phyloP scores from a whole-genome alignment of 2,113 vertebrate genomes.

The Haemorhous mexicanus region DNA sequence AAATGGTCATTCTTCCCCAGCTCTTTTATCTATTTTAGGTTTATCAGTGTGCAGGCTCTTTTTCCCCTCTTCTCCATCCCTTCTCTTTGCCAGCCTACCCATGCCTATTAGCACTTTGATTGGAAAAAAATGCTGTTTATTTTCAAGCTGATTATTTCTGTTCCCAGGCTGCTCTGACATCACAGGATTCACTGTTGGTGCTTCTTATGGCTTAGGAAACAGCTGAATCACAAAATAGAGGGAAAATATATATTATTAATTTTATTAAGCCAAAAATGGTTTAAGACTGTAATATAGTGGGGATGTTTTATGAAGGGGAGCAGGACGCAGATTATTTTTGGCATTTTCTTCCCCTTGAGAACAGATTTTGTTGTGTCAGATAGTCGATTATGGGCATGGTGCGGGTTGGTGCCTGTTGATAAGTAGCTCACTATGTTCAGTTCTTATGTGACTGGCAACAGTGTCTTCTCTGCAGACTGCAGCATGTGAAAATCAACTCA shows the following conservation, averaged over 20 bases:
- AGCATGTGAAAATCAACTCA: background rate
- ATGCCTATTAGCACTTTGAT: background rate
- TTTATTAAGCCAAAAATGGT: background rate
- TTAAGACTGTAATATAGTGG: background rate
- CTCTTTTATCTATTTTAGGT: background rate
- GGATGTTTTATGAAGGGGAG: background rate
- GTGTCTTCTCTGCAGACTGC: background rate
- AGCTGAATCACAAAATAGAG: background rate
- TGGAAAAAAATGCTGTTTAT: background rate
- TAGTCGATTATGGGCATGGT: background rate
- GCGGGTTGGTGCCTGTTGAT: background rate
- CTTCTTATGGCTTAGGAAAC: background rate
- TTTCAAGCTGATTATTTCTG: conserved; percentile 6
- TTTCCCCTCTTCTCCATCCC: background rate
- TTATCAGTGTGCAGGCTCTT: background rate
- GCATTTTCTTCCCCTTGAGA: background rate
- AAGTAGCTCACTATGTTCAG: background rate
- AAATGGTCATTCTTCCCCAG: background rate
- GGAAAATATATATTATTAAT: background rate
- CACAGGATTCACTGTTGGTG: background rate
- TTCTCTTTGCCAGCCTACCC: background rate
- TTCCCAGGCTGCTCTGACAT: background rate
- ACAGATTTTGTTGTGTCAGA: background rate
- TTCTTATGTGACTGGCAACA: background rate
- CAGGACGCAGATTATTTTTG: background rate